Percentiles rank a stretch among this genome's conserved stretches.
These are phyloP conservation scores for Sisor rabdophorus DNA, from an alignment of 2,113 vertebrate genomes.

Conservation along the genomic window DNA sequence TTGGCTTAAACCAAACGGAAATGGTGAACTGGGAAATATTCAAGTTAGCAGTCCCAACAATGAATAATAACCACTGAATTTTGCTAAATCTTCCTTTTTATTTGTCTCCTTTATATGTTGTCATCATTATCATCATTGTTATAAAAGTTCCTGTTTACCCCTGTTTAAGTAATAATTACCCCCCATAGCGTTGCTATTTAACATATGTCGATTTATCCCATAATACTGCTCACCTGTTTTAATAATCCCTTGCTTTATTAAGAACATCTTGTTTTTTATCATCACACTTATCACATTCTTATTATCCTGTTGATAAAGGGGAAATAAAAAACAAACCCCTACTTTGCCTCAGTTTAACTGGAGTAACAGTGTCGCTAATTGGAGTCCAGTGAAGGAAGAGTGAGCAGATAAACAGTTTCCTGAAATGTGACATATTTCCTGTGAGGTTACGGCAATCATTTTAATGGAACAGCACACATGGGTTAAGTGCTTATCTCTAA, in stretches of 20 bases:
- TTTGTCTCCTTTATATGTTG: background rate
- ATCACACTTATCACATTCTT: background rate
- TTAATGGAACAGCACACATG: no score
- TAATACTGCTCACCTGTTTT: background rate
- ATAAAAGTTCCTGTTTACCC: background rate
- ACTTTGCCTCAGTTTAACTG: background rate
- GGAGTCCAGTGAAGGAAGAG: background rate
- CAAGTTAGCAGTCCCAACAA: no score
- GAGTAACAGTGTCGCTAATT: background rate
- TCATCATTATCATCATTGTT: background rate
- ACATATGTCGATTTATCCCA: slow-evolving; percentile 5
- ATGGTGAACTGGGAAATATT: no score
- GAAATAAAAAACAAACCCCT: background rate
- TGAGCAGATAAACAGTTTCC: background rate
- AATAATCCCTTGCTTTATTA: slow-evolving; percentile 10
- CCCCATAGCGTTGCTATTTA: slow-evolving; percentile 5
- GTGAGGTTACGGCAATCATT: background rate
- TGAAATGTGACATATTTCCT: background rate
- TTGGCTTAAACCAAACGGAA: no score
- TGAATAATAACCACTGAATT: no score
- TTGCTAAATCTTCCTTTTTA: no score
- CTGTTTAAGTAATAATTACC: slow-evolving; percentile 26
- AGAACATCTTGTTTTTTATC: background rate
- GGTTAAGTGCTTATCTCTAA: no score
- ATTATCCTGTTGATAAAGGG: background rate